Percentiles rank a stretch among this genome's conserved stretches.
Evolutionary conservation across 2,888 invertebrate species (phyloP).

Genomic region (Laothoe populi): DNA sequence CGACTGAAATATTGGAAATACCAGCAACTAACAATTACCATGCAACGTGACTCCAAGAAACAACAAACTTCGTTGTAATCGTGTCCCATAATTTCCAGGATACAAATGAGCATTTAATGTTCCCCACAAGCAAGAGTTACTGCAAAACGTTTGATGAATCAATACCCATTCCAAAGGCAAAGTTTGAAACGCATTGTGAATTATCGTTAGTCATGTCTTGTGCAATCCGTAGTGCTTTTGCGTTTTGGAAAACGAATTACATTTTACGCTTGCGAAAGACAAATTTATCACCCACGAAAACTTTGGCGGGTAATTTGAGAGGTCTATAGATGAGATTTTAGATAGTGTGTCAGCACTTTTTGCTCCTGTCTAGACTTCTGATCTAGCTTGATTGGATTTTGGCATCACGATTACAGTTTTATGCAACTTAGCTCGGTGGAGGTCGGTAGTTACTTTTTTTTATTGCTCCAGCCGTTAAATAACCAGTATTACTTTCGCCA

Average conservation of each 20-base stretch:
- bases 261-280: conserved; percentile 24
- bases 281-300: conserved; percentile 4
- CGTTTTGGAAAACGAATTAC: conserved; percentile 33
- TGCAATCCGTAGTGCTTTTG: conserved; percentile 43
- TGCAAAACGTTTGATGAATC: conserved; percentile 18
- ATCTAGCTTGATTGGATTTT: not conserved
- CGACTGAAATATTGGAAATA: not conserved
- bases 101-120: conserved; percentile 27
- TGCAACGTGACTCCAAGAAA: conserved; percentile 5
- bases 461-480: no score
- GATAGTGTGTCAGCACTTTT: not conserved
- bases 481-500: no score
- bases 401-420: not conserved
- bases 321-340: not conserved
- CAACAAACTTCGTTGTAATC: not conserved
- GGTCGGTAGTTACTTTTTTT: no score
- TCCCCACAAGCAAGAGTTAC: not conserved
- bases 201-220: conserved; percentile 43
- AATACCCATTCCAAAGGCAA: conserved; percentile 30
- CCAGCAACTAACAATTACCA: conserved; percentile 11
- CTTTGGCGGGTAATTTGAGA: conserved; percentile 5
- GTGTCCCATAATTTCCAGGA: conserved; percentile 31
- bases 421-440: not conserved
- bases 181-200: conserved; percentile 40
- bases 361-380: not conserved